A percentile compares a stretch with the other conserved stretches of the same genome.
phyloP scores from a whole-genome alignment of 2,797 vertebrate genomes.

The Esox masquinongy region DNA sequence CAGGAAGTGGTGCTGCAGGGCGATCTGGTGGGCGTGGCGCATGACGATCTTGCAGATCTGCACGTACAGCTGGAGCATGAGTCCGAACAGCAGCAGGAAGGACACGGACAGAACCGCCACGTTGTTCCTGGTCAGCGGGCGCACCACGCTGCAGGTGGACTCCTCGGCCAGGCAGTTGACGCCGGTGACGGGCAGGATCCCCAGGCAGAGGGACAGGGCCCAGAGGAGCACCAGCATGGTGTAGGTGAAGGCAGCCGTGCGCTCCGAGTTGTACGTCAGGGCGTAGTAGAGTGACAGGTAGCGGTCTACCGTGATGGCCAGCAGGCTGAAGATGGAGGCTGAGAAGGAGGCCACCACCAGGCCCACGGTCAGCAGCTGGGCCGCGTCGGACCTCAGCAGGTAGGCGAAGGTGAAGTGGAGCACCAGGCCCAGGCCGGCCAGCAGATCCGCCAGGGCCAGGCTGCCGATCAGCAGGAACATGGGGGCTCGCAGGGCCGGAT shows the following conservation, averaged over 20 bases:
- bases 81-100: conserved; percentile 95
- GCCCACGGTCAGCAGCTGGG: conserved; percentile 91
- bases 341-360: conserved; percentile 98
- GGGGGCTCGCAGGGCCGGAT: conserved; percentile 90
- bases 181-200: conserved; percentile 91
- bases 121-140: conserved; percentile 97
- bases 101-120: conserved; percentile 91
- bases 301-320: conserved; percentile 98
- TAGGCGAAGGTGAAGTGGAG: conserved; percentile 96
- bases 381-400: conserved; percentile 90
- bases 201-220: conserved; percentile 91
- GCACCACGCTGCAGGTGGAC: conserved; percentile 92
- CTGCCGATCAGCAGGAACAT: conserved; percentile 99
- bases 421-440: conserved; percentile 93
- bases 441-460: conserved; percentile 94
- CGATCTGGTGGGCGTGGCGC: conserved; percentile 97
- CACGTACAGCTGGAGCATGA: conserved; percentile 98
- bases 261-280: conserved; percentile 96
- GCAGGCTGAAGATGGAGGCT: conserved; percentile 94
- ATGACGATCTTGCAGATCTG: conserved; percentile 99
- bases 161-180: conserved; percentile 96
- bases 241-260: conserved; percentile 96
- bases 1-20: conserved; percentile 97
- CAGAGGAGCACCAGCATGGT: conserved; percentile 94
- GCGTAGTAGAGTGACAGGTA: conserved; percentile 98